These are phyloP conservation scores for Caerostris extrusa DNA, from an alignment of 1,140 invertebrate species.

Conservation along the genomic window DNA sequence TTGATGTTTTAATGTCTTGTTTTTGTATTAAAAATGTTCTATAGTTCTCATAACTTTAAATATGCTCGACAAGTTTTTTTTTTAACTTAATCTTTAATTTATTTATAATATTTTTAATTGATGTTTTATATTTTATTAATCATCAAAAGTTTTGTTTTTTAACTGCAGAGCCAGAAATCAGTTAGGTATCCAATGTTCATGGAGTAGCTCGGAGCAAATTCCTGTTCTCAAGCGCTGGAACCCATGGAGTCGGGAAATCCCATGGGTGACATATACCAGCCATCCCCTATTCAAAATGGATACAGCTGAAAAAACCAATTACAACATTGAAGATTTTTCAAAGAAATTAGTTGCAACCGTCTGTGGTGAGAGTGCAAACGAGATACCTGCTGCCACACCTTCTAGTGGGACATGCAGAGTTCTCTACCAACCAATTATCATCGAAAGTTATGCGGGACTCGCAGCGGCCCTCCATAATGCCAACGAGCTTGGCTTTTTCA, in stretches of 20 bases:
- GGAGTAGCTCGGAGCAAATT: constrained; percentile 87
- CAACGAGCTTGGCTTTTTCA: constrained; percentile 91
- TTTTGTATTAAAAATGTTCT: too few relatives aligned
- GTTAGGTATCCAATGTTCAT: constrained; percentile 88
- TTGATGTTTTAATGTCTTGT: too few relatives aligned
- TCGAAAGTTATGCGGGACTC: constrained; percentile 90
- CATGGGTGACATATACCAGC: constrained; percentile 89
- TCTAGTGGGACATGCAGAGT: constrained; percentile 80
- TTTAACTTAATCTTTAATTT: background rate
- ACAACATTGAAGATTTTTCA: constrained; percentile 79
- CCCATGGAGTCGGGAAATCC: constrained; percentile 90
- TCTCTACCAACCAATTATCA: constrained; percentile 87
- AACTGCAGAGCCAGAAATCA: constrained; percentile 84
- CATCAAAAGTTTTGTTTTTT: background rate
- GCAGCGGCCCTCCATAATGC: constrained; percentile 91
- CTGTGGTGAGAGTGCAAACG: constrained; percentile 83
- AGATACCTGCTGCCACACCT: constrained; percentile 82
- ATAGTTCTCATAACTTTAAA: too few relatives aligned
- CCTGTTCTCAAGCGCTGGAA: constrained; percentile 90
- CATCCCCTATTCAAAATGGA: constrained; percentile 91
- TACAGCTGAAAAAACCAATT: constrained; percentile 82
- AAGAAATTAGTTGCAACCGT: constrained; percentile 79
- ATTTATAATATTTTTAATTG: background rate
- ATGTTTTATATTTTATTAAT: background rate
- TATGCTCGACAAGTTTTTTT: too few relatives aligned